phyloP scores from a whole-genome alignment of 2,113 vertebrate species.

The Anguilla rostrata region DNA sequence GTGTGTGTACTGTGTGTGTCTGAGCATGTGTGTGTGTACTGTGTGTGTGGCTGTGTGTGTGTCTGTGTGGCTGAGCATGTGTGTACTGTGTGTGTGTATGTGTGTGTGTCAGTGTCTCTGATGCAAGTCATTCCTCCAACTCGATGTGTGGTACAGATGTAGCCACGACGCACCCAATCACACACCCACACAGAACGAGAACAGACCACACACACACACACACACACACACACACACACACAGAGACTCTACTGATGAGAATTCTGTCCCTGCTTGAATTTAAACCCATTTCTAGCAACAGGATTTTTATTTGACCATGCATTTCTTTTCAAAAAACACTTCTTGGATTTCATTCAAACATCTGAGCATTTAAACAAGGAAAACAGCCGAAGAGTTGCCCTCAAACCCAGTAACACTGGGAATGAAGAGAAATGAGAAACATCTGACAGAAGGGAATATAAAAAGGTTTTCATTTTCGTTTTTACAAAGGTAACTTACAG shows the following conservation, averaged over 20 bases:
- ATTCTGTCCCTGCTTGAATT: background rate
- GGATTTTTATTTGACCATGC: background rate
- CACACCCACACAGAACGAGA: too few species aligned
- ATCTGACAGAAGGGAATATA: constrained; percentile 49
- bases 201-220: too few species aligned
- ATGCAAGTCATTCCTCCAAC: background rate
- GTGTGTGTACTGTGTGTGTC: too few species aligned
- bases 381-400: background rate
- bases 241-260: background rate
- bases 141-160: background rate
- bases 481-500: constrained; percentile 59
- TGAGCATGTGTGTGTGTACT: too few species aligned
- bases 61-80: too few species aligned
- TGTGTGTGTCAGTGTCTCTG: background rate
- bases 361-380: background rate
- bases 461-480: constrained; percentile 49
- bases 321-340: background rate
- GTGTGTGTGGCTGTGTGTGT: too few species aligned
- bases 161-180: too few species aligned
- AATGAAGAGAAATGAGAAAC: constrained; percentile 35
- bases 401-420: background rate
- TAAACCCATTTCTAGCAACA: background rate
- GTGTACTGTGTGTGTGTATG: too few species aligned
- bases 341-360: background rate
- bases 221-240: too few species aligned